Conservation (phyloP, 2,888 invertebrate species). For the Chymomyza amoena region DNA sequence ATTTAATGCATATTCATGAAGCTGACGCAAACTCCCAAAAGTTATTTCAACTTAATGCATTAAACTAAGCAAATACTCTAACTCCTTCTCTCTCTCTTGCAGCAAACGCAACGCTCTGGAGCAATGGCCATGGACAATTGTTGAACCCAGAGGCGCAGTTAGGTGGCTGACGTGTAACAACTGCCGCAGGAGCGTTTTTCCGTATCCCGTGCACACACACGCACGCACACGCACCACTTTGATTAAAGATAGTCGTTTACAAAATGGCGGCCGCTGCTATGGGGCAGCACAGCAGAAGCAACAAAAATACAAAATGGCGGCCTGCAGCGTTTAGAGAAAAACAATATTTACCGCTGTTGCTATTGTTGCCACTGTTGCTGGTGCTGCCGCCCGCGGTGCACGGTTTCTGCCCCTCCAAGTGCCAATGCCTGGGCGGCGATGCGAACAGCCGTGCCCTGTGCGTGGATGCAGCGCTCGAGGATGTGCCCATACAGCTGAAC, state of each 20-base stretch:
- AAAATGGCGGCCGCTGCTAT: neutral
- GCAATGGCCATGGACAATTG: neutral
- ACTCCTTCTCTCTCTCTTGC: constrained; percentile 10
- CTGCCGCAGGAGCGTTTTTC: neutral
- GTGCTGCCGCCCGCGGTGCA: constrained; percentile 54
- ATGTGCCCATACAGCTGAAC: constrained; percentile 93
- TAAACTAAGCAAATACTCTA: neutral
- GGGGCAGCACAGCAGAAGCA: constrained; percentile 10
- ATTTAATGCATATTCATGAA: constrained; percentile 18
- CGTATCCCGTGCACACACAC: neutral
- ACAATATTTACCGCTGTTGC: constrained; percentile 49
- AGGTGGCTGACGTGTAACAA: neutral
- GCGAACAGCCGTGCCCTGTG: constrained; percentile 87
- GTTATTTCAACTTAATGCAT: neutral
- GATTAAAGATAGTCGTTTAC: neutral
- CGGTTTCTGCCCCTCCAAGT: constrained; percentile 87
- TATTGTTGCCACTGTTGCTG: constrained; percentile 39
- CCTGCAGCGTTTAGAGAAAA: neutral
- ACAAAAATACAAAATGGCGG: constrained; percentile 6
- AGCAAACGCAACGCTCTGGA: constrained; percentile 25
- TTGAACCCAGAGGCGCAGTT: neutral
- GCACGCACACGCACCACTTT: neutral
- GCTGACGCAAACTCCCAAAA: neutral
- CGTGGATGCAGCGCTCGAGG: constrained; percentile 88
- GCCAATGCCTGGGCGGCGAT: constrained; percentile 86